These are phyloP conservation scores for Dicycla oo DNA, from an alignment of 2,888 invertebrate species.

Conservation along the genomic window DNA sequence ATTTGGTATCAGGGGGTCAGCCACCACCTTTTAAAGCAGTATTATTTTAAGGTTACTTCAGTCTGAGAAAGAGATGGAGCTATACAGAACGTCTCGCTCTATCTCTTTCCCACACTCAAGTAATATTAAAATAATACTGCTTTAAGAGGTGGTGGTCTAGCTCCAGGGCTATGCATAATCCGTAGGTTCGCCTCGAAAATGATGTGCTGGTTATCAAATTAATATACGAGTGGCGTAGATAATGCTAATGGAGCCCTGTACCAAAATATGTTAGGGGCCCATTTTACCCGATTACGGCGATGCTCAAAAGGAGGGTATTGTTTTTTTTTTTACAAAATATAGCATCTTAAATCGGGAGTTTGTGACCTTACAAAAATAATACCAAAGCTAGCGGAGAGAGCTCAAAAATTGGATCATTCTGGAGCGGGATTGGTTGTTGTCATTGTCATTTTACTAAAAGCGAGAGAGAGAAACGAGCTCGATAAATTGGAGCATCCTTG, in stretches of 20 bases:
- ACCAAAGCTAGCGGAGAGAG: neutral
- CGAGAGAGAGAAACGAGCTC: too few species aligned
- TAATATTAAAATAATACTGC: too few species aligned
- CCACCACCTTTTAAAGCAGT: too few species aligned
- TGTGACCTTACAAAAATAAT: neutral
- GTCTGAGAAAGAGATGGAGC: too few species aligned
- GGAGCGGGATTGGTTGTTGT: too few species aligned
- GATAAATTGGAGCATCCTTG: too few species aligned
- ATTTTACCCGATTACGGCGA: neutral
- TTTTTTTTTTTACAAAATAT: neutral
- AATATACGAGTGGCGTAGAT: neutral
- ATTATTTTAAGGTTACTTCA: too few species aligned
- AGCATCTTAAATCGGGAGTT: neutral
- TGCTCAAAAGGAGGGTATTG: neutral
- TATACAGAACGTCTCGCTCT: too few species aligned
- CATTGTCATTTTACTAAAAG: too few species aligned
- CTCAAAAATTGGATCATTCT: neutral
- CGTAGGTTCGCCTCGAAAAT: neutral
- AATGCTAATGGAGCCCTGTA: neutral
- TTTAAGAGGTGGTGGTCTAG: too few species aligned
- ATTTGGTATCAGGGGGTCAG: neutral
- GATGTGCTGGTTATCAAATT: neutral
- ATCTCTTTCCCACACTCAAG: too few species aligned
- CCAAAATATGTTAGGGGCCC: neutral
- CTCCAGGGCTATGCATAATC: too few species aligned